Base-by-base conservation (phyloP, 2,888 invertebrate genomes). In the Amblyjoppa fuscipennis region DNA sequence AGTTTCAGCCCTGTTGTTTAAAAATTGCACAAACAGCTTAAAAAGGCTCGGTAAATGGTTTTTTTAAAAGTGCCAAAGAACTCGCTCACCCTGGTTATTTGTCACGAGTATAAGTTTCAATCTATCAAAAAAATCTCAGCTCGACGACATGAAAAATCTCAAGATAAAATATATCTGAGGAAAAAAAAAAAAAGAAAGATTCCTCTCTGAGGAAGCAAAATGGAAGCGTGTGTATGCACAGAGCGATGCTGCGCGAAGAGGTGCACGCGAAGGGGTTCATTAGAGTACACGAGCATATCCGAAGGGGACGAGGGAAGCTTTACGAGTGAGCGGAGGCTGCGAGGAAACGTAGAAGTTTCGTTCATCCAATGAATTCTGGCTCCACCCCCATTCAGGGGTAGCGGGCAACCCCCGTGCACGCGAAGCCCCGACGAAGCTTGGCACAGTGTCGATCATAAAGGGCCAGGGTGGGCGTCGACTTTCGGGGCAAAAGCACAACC, bases 401-500 rank as follows among this genome's bases (percentile, higher is more conserved):
- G 89, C 81, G 77, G 87, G 87, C 88, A 88, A 88, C 88, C 88
- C 86, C 88, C 76, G 86, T 87, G 9, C 16, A n/a, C 64, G 16
- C 61, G 61, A 61, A 61, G 11, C 89, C 89, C 88, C 87, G 89
- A 90, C 79, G 73, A 78, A 61, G 70, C 66, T 70, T 25, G 76
- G 70, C 83, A 53, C 80, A 77, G 90, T 90, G 88, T 90, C 89
- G 90, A 88, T 88, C 89, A 85, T 88, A 87, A 87, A 90, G 90
- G 87, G 88, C 89, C 89, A 75, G 82, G 84, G 89, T 90, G 92
- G 93, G 93, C 93, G 93, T 91, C 89, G 76, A 91, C 92, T 78
- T 88, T 88, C 75, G 83, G 87, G 88, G 90, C 20, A 87, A 64
- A 71, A 83, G 78, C 89, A 90, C 91, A 90, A 91, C 92, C 92